These are phyloP conservation scores for Liposcelis brunnea DNA, from an alignment of 2,888 invertebrate genomes.

Conservation along the genomic window DNA sequence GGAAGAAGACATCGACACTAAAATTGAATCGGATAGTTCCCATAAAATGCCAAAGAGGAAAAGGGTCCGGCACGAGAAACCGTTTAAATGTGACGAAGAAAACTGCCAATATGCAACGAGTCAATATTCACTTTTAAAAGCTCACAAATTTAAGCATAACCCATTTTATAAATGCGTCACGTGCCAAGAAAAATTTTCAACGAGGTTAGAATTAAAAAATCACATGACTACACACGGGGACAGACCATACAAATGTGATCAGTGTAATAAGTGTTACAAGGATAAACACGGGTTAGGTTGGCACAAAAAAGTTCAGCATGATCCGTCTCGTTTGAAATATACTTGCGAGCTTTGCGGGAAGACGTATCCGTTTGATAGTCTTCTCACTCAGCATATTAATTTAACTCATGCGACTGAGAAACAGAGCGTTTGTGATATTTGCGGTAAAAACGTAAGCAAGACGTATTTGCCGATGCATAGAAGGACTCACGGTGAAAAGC, in stretches of 20 bases:
- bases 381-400: constrained; percentile 5
- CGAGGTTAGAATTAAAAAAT: neutral
- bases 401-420: constrained; percentile 3
- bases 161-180: too few species aligned
- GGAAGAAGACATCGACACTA: too few species aligned
- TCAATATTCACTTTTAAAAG: too few species aligned
- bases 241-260: constrained; percentile 21
- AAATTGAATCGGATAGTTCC: too few species aligned
- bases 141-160: too few species aligned
- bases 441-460: constrained; percentile 7
- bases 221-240: constrained; percentile 24
- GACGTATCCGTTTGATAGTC: constrained; percentile 5
- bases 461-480: constrained; percentile 1
- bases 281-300: neutral
- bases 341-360: constrained; percentile 5
- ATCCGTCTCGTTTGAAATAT: neutral
- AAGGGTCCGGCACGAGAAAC: too few species aligned
- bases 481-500: neutral
- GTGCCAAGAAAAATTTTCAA: too few species aligned
- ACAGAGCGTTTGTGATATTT: constrained; percentile 6
- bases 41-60: too few species aligned
- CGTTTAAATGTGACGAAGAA: too few species aligned
- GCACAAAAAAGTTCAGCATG: constrained; percentile 4
- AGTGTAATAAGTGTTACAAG: constrained; percentile 24
- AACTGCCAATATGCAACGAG: too few species aligned